A percentile compares a stretch with the other conserved stretches of the same genome.
Conservation (phyloP, 2,888 invertebrate genomes). For the Mayetiola destructor region DNA sequence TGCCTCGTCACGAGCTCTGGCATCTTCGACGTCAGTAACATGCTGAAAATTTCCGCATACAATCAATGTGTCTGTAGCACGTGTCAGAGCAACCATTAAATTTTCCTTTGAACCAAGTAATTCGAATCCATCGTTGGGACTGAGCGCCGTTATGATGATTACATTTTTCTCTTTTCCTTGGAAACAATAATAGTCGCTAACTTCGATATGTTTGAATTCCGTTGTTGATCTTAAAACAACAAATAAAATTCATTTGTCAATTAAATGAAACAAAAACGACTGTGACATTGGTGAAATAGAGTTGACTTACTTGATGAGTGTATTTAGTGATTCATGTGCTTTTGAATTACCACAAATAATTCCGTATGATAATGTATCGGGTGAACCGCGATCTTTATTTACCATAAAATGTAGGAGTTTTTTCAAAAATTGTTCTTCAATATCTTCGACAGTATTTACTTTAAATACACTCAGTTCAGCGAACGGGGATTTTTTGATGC, state of each 20-base stretch:
- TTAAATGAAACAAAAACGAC: not conserved
- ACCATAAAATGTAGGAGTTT: not conserved
- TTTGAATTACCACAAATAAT: not conserved
- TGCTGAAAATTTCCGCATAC: slow-evolving; percentile 4
- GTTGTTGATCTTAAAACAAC: not conserved
- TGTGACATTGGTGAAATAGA: no score
- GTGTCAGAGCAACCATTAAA: not conserved
- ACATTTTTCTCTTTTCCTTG: not conserved
- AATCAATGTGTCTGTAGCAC: not conserved
- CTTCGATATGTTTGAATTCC: not conserved
- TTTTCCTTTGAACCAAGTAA: not conserved
- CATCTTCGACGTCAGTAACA: not conserved
- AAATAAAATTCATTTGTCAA: not conserved
- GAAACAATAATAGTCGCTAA: not conserved
- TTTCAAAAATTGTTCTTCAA: not conserved
- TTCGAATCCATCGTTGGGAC: not conserved
- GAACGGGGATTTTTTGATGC: not conserved
- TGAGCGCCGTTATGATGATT: not conserved
- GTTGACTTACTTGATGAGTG: not conserved
- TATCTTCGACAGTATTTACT: not conserved
- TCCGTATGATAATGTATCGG: not conserved
- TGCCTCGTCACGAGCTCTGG: no score
- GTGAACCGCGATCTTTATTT: no score
- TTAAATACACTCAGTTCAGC: not conserved
- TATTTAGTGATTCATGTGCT: not conserved